These are phyloP conservation scores for Manduca sexta DNA, from an alignment of 1,140 invertebrate genomes.

Conservation along the genomic window DNA sequence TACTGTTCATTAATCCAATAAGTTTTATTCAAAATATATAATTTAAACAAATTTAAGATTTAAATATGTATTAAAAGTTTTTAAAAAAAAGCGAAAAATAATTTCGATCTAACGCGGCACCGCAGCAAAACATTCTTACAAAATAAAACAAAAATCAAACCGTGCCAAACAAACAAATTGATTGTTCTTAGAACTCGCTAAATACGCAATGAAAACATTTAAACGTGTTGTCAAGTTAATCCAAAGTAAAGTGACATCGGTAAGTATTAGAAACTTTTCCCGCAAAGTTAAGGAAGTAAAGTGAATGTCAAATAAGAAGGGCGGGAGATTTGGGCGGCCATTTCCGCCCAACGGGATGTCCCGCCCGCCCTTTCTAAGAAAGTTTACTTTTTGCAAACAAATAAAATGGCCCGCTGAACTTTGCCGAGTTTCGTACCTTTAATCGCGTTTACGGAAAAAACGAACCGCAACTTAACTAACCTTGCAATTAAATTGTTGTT, in stretches of 20 bases:
- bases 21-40: background rate
- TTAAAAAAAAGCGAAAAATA: slow-evolving; percentile 1
- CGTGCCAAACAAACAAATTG: slow-evolving; percentile 4
- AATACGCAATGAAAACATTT: slow-evolving; percentile 26
- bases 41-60: too few species aligned
- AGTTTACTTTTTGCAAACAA: slow-evolving; percentile 28
- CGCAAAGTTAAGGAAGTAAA: slow-evolving; percentile 49
- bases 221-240: slow-evolving; percentile 23
- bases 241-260: slow-evolving; percentile 47
- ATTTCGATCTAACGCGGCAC: too few species aligned
- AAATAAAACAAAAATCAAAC: background rate
- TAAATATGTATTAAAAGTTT: too few species aligned
- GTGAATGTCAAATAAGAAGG: slow-evolving; percentile 63
- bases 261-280: slow-evolving; percentile 59
- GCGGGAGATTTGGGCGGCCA: slow-evolving; percentile 45
- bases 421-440: too few species aligned
- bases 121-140: background rate
- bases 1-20: background rate
- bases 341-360: slow-evolving; percentile 32
- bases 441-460: too few species aligned
- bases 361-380: slow-evolving; percentile 50
- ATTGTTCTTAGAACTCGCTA: background rate
- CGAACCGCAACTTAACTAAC: too few species aligned
- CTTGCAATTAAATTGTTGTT: too few species aligned
- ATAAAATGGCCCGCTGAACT: background rate